Percentiles rank a stretch among this genome's conserved stretches.
Evolutionary conservation across 1,140 invertebrate genomes (phyloP).

Genomic region (Archivesica marissinica): DNA sequence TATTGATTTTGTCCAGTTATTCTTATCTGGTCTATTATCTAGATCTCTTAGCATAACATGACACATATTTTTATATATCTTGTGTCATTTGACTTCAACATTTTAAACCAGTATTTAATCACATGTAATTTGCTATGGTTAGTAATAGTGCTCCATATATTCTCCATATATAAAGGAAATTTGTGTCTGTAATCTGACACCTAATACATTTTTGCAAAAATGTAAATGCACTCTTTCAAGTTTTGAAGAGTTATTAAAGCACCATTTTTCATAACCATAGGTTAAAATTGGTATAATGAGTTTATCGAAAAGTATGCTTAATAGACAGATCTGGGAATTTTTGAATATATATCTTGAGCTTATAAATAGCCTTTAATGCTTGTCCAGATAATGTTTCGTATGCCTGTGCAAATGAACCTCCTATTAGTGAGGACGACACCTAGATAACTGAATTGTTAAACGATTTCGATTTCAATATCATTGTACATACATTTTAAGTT

Average conservation of each 20-base stretch:
- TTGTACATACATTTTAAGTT: neutral
- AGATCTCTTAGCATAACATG: neutral
- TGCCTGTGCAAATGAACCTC: neutral
- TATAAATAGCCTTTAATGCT: conserved; percentile 15
- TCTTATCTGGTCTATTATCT: neutral
- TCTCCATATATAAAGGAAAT: conserved; percentile 35
- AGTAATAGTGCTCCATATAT: neutral
- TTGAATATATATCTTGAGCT: conserved; percentile 15
- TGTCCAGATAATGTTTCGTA: neutral
- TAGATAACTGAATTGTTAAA: conserved; percentile 20
- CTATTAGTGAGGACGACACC: conserved; percentile 13
- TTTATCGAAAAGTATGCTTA: conserved; percentile 27
- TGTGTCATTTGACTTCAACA: neutral
- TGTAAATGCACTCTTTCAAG: conserved; percentile 4
- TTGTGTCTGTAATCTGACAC: neutral
- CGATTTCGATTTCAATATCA: conserved; percentile 13
- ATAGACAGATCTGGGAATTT: conserved; percentile 3
- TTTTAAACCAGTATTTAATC: conserved; percentile 24
- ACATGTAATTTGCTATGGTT: neutral
- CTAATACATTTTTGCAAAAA: conserved; percentile 28
- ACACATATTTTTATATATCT: conserved; percentile 21
- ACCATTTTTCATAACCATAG: conserved; percentile 23
- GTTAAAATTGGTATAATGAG: neutral
- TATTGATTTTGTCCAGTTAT: neutral
- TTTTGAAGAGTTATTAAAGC: neutral